phyloP scores from a whole-genome alignment of 2,888 invertebrate species.

The Tenthredo amoena region DNA sequence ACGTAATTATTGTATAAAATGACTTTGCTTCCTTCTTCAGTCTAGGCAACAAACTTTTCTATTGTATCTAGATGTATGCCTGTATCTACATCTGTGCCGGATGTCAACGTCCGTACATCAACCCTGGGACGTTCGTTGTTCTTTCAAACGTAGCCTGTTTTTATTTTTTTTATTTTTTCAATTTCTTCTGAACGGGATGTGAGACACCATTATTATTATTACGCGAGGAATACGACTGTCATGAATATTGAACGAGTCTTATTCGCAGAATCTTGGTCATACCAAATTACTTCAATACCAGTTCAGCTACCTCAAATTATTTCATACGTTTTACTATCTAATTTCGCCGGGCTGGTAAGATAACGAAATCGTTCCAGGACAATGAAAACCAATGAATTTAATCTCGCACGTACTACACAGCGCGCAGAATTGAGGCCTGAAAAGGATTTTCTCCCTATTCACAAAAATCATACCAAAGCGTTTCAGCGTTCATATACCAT shows the following conservation, averaged over 20 bases:
- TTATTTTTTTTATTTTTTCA: background rate
- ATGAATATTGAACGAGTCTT: background rate
- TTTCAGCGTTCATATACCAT: background rate
- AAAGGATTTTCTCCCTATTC: background rate
- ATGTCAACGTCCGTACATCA: conserved; percentile 13
- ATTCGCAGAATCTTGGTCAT: background rate
- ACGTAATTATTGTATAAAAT: background rate
- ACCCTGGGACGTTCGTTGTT: conserved; percentile 10
- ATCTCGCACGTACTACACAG: background rate
- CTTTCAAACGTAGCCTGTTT: background rate
- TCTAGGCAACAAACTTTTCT: background rate
- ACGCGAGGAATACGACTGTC: background rate
- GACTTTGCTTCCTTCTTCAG: background rate
- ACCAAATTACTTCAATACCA: background rate
- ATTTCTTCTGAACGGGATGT: background rate
- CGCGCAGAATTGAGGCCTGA: background rate
- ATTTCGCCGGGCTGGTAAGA: background rate
- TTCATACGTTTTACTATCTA: background rate
- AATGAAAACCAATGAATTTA: background rate
- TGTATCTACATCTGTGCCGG: background rate
- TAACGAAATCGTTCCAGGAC: background rate
- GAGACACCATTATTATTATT: conserved; percentile 11
- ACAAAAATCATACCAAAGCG: background rate
- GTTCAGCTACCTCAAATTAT: background rate
- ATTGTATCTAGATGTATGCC: background rate